Conservation (phyloP, 2,113 vertebrate genomes). For the Propithecus coquereli region DNA sequence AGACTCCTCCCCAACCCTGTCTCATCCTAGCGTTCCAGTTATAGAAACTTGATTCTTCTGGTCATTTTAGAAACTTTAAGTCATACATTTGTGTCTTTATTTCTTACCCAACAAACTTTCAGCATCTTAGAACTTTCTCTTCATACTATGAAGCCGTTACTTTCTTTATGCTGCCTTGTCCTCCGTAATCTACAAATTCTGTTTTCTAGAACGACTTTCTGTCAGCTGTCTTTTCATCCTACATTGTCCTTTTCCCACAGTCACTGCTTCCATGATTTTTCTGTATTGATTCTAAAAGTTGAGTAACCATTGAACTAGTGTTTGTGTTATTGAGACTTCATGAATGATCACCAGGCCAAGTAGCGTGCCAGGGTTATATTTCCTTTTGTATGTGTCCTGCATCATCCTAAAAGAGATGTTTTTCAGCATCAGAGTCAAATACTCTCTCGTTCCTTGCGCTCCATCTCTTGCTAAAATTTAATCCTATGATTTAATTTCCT, state of each 20-base stretch:
- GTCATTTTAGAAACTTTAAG: not conserved
- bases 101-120: not conserved
- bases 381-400: not conserved
- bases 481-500: conserved; percentile 5
- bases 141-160: not conserved
- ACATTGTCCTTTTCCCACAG: not conserved
- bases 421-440: not conserved
- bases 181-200: not conserved
- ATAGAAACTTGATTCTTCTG: not conserved
- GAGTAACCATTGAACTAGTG: not conserved
- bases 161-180: not conserved
- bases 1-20: not conserved
- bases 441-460: not conserved
- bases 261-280: not conserved
- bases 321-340: not conserved
- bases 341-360: not conserved
- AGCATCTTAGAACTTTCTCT: not conserved
- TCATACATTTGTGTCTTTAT: not conserved
- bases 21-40: not conserved
- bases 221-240: not conserved
- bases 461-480: not conserved
- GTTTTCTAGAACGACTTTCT: not conserved
- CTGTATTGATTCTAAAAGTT: not conserved
- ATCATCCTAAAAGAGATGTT: not conserved
- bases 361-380: not conserved